phyloP scores from a whole-genome alignment of 2,797 vertebrate genomes.

The Myotis pilosus region DNA sequence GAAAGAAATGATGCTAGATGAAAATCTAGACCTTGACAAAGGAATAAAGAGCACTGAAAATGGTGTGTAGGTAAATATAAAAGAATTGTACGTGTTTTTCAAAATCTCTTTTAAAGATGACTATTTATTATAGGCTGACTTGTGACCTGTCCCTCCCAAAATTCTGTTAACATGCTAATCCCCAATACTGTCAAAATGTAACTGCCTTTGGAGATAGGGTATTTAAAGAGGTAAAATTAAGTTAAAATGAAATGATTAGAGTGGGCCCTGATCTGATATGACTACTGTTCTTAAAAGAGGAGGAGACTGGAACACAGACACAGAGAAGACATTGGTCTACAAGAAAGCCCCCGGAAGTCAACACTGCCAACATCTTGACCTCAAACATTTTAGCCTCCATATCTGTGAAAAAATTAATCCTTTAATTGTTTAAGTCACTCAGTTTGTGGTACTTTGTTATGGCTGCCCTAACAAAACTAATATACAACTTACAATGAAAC shows the following conservation, averaged over 20 bases:
- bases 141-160: neutral
- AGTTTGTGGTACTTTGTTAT: neutral
- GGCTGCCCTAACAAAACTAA: neutral
- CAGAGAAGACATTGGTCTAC: neutral
- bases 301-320: neutral
- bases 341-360: neutral
- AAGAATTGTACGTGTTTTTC: neutral
- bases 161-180: neutral
- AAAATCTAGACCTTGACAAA: neutral
- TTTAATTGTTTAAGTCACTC: neutral
- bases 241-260: neutral
- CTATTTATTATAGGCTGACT: neutral
- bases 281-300: neutral
- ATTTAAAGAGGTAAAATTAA: neutral
- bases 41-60: neutral
- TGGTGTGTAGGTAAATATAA: neutral
- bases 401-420: neutral
- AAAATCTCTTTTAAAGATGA: neutral
- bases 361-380: neutral
- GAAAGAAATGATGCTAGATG: neutral
- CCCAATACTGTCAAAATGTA: neutral
- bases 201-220: neutral
- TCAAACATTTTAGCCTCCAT: neutral
- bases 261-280: neutral
- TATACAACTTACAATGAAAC: neutral